These are phyloP conservation scores for Chaetogeoica ovagalla DNA, from an alignment of 2,888 invertebrate genomes.

Conservation along the genomic window DNA sequence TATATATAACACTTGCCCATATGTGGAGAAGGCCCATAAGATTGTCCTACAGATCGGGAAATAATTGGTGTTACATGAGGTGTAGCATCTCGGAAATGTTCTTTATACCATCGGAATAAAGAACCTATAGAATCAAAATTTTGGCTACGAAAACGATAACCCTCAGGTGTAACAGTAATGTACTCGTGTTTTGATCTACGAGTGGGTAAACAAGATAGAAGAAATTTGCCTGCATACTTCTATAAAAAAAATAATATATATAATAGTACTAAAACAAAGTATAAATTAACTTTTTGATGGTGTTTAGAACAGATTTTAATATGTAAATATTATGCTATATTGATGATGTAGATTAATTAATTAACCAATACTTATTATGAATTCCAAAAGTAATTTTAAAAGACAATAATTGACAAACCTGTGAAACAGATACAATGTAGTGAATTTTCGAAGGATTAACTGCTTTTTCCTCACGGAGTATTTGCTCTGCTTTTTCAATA, in stretches of 20 bases:
- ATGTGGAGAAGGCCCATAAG: constrained; percentile 55
- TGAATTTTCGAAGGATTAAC: constrained; percentile 87
- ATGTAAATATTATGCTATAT: no score
- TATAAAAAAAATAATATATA: constrained; percentile 56
- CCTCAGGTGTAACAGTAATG: constrained; percentile 87
- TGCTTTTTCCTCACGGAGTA: constrained; percentile 83
- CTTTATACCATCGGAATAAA: constrained; percentile 95
- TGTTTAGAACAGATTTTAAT: no score
- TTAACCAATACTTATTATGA: no score
- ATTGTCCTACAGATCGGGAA: constrained; percentile 56
- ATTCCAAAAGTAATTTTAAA: no score
- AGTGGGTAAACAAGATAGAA: constrained; percentile 90
- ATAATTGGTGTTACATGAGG: constrained; percentile 67
- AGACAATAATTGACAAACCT: not conserved
- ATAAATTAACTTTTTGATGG: no score
- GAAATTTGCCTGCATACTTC: constrained; percentile 88
- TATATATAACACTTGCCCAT: not conserved
- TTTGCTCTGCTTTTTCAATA: constrained; percentile 84
- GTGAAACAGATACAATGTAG: constrained; percentile 73
- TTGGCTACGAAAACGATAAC: constrained; percentile 86
- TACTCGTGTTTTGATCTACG: constrained; percentile 87
- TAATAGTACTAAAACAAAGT: not conserved
- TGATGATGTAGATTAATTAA: no score
- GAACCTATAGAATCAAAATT: constrained; percentile 80
- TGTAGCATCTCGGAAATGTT: constrained; percentile 91